Percentiles rank a stretch among this genome's conserved stretches.
These are phyloP conservation scores for Eupsittula cactorum DNA, from an alignment of 2,113 vertebrate species.

Conservation along the genomic window DNA sequence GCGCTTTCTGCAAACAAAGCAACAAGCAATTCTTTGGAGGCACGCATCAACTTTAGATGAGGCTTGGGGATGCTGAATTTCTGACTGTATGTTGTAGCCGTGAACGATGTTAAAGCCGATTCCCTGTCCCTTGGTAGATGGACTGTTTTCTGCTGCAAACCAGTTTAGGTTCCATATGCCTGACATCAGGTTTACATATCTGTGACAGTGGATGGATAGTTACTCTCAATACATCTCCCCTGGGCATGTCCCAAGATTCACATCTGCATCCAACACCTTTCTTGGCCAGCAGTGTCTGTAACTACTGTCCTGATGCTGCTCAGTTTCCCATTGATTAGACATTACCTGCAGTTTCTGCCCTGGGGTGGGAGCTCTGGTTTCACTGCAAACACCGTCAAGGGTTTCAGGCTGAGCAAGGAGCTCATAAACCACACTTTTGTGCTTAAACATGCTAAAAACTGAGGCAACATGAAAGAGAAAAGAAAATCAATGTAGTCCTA, in stretches of 20 bases:
- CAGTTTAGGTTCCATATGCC: neutral
- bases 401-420: neutral
- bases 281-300: neutral
- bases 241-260: neutral
- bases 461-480: neutral
- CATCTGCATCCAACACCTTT: neutral
- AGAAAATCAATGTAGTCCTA: accelerated
- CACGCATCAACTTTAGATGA: conserved; percentile 48
- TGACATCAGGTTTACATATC: accelerated
- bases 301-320: neutral
- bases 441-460: neutral
- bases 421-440: neutral
- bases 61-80: conserved; percentile 18
- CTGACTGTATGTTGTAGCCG: neutral
- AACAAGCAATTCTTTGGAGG: conserved; percentile 56
- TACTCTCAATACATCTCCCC: neutral
- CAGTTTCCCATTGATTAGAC: neutral
- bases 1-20: conserved; percentile 70
- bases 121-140: neutral
- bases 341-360: neutral
- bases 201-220: neutral
- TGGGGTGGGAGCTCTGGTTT: neutral
- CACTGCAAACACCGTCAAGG: neutral
- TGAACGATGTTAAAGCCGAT: conserved; percentile 1
- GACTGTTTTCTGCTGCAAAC: neutral